These are phyloP conservation scores for Bellardia bayeri DNA, from an alignment of 2,888 invertebrate species.

Conservation along the genomic window DNA sequence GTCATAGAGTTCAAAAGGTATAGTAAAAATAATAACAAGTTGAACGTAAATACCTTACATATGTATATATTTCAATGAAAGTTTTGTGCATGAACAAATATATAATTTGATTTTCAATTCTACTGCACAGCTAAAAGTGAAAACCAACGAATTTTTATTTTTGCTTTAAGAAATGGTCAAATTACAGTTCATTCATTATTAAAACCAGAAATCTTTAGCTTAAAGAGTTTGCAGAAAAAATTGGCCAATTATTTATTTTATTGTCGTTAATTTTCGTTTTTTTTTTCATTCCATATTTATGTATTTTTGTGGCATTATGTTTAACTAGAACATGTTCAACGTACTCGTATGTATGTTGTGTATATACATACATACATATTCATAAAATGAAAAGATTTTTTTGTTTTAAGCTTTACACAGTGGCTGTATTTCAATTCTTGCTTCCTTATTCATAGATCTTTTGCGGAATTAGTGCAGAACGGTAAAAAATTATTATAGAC, in stretches of 20 bases:
- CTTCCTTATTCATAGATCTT: slow-evolving; percentile 52
- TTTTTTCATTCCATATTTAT: slow-evolving; percentile 9
- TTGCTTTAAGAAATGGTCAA: not conserved
- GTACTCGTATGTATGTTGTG: not conserved
- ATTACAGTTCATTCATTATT: not conserved
- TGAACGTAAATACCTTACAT: not conserved
- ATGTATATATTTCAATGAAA: slow-evolving; percentile 21
- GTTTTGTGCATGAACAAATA: slow-evolving; percentile 35
- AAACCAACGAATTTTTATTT: slow-evolving; percentile 17
- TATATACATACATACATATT: not conserved
- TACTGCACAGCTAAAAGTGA: slow-evolving; percentile 47
- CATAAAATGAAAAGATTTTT: not conserved
- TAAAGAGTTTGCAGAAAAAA: not conserved
- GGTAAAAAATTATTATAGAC: slow-evolving; percentile 40
- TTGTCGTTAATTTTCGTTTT: slow-evolving; percentile 2
- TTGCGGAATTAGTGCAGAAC: slow-evolving; percentile 70
- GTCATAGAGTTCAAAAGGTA: slow-evolving; percentile 75
- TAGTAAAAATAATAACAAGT: slow-evolving; percentile 36
- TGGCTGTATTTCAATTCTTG: slow-evolving; percentile 47
- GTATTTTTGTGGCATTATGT: slow-evolving; percentile 24
- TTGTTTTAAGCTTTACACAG: slow-evolving; percentile 23
- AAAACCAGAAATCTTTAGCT: not conserved
- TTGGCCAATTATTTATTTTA: not conserved
- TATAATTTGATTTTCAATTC: slow-evolving; percentile 35
- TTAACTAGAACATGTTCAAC: slow-evolving; percentile 35